phyloP scores from a whole-genome alignment of 2,888 invertebrate genomes.

The Brenthis daphne region DNA sequence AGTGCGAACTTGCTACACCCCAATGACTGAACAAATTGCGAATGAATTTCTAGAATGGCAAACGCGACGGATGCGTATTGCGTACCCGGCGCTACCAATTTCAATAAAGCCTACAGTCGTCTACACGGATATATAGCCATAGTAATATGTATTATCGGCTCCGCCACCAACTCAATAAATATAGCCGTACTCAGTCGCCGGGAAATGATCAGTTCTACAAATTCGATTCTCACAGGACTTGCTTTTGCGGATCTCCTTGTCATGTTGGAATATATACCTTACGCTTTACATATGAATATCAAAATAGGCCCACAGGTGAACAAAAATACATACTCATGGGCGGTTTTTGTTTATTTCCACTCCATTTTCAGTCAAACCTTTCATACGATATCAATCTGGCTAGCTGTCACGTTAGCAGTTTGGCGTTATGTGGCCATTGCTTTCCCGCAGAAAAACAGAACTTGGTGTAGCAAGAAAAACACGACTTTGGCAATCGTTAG shows the following conservation, averaged over 20 bases:
- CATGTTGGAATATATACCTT: conserved; percentile 97
- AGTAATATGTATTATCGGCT: conserved; percentile 93
- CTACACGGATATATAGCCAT: conserved; percentile 93
- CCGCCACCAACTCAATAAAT: conserved; percentile 95
- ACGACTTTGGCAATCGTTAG: conserved; percentile 89
- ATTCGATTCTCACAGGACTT: conserved; percentile 93
- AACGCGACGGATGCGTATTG: conserved; percentile 77
- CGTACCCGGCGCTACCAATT: conserved; percentile 81
- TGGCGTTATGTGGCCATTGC: conserved; percentile 95
- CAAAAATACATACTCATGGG: conserved; percentile 87
- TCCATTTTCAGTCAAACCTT: conserved; percentile 94
- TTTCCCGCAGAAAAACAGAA: conserved; percentile 89
- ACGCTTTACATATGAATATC: conserved; percentile 90
- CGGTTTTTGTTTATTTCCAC: conserved; percentile 93
- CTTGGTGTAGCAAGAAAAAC: conserved; percentile 91
- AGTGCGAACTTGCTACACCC: conserved; percentile 19
- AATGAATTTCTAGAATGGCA: conserved; percentile 48
- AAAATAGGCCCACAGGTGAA: conserved; percentile 80
- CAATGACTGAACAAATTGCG: conserved; percentile 42
- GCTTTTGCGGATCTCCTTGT: conserved; percentile 97
- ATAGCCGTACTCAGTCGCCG: conserved; percentile 93
- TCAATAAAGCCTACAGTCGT: conserved; percentile 85
- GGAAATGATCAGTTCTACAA: conserved; percentile 95
- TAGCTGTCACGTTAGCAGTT: conserved; percentile 95
- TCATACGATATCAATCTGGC: conserved; percentile 95